Conservation (phyloP, 2,797 vertebrate species). For the Acipenser oxyrinchus region DNA sequence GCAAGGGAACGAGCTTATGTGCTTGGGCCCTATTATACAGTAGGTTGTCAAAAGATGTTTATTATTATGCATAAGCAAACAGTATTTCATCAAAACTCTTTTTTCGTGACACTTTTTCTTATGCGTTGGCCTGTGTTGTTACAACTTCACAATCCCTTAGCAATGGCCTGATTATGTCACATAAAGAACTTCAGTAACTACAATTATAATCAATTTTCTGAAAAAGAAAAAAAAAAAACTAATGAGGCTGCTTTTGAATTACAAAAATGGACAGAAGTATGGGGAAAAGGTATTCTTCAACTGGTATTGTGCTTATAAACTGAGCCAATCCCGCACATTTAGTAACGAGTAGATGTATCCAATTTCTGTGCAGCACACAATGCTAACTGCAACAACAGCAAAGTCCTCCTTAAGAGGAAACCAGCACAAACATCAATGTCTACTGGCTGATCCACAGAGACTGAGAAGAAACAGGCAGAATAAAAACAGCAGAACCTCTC, state of each 20-base stretch:
- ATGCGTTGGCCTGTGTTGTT: slow-evolving; percentile 26
- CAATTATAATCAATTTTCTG: slow-evolving; percentile 40
- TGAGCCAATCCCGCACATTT: no score
- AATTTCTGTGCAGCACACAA: no score
- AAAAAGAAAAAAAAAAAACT: slow-evolving; percentile 29
- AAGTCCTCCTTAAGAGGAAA: no score
- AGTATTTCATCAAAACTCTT: slow-evolving; percentile 2
- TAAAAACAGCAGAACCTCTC: slow-evolving; percentile 30
- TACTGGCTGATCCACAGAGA: slow-evolving; percentile 36
- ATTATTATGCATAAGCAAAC: not conserved
- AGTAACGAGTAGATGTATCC: no score
- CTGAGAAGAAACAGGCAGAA: slow-evolving; percentile 31
- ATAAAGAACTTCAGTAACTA: slow-evolving; percentile 50
- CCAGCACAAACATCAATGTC: slow-evolving; percentile 18
- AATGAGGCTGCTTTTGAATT: slow-evolving; percentile 42
- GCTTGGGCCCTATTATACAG: not conserved
- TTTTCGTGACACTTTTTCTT: no score
- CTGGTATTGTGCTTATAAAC: no score
- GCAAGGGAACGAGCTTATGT: not conserved
- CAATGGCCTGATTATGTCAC: slow-evolving; percentile 56
- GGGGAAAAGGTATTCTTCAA: slow-evolving; percentile 5
- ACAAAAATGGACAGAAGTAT: slow-evolving; percentile 6
- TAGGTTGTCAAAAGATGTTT: not conserved
- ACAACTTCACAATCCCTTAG: slow-evolving; percentile 37
- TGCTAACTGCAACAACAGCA: no score